phyloP scores from a whole-genome alignment of 2,113 vertebrate species.

The Trogon surrucura region DNA sequence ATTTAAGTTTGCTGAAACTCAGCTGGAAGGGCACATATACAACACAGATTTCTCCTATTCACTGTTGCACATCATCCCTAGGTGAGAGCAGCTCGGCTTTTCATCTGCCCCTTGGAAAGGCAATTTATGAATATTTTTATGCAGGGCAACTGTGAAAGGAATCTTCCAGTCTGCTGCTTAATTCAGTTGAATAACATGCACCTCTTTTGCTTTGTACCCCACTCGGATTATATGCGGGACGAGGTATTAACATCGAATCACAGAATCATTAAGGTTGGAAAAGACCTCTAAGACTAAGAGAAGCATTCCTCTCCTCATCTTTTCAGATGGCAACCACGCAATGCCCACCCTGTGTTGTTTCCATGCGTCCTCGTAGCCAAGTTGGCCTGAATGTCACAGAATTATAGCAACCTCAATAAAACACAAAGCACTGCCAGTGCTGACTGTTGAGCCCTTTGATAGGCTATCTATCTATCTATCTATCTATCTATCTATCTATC shows the following conservation, averaged over 20 bases:
- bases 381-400: background rate
- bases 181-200: constrained; percentile 2
- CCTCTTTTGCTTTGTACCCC: background rate
- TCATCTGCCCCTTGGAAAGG: background rate
- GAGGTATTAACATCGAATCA: background rate
- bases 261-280: too few species aligned
- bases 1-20: background rate
- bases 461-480: background rate
- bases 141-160: constrained; percentile 30
- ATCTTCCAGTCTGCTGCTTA: background rate
- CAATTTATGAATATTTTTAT: constrained; percentile 15
- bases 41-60: background rate
- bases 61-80: background rate
- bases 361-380: background rate
- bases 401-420: background rate
- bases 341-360: background rate
- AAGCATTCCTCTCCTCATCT: constrained; percentile 9
- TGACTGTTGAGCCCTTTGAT: background rate
- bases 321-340: background rate
- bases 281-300: background rate
- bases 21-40: background rate
- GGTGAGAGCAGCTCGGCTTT: constrained; percentile 1
- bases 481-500: too few species aligned
- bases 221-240: background rate
- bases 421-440: background rate